A percentile compares a stretch with the other conserved stretches of the same genome.
phyloP scores from a whole-genome alignment of 2,113 vertebrate genomes.

The Trichechus manatus region DNA sequence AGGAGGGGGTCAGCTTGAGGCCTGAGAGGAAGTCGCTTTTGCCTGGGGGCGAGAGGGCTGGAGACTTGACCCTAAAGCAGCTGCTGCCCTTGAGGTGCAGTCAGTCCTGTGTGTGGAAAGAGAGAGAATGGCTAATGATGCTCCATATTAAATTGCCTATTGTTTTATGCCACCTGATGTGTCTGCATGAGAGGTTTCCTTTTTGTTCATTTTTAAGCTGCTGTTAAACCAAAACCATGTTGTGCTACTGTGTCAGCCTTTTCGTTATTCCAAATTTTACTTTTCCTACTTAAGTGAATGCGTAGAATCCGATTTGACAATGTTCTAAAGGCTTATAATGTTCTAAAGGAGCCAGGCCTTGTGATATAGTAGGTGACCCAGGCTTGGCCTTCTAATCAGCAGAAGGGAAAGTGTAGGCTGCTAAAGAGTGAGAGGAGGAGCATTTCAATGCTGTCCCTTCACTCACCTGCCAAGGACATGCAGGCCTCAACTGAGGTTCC shows the following conservation, averaged over 20 bases:
- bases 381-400: conserved; percentile 14
- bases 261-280: conserved; percentile 86
- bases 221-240: conserved; percentile 91
- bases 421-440: not conserved
- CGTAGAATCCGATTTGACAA: conserved; percentile 86
- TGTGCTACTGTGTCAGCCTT: conserved; percentile 89
- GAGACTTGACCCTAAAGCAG: conserved; percentile 28
- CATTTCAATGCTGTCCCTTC: not conserved
- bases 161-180: conserved; percentile 93
- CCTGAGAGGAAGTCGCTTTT: conserved; percentile 81
- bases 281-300: conserved; percentile 90
- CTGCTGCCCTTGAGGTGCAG: conserved; percentile 46
- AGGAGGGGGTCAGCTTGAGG: conserved; percentile 55
- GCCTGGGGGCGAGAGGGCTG: not conserved
- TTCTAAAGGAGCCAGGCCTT: conserved; percentile 55
- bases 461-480: not conserved
- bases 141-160: conserved; percentile 95
- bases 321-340: conserved; percentile 67
- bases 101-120: conserved; percentile 49
- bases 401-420: conserved; percentile 11
- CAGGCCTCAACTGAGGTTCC: not conserved
- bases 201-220: conserved; percentile 90
- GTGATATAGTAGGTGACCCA: not conserved
- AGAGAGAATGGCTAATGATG: conserved; percentile 90
- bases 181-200: conserved; percentile 92